These are phyloP conservation scores for Takifugu bimaculatus DNA, from an alignment of 2,113 vertebrate genomes.

Conservation along the genomic window DNA sequence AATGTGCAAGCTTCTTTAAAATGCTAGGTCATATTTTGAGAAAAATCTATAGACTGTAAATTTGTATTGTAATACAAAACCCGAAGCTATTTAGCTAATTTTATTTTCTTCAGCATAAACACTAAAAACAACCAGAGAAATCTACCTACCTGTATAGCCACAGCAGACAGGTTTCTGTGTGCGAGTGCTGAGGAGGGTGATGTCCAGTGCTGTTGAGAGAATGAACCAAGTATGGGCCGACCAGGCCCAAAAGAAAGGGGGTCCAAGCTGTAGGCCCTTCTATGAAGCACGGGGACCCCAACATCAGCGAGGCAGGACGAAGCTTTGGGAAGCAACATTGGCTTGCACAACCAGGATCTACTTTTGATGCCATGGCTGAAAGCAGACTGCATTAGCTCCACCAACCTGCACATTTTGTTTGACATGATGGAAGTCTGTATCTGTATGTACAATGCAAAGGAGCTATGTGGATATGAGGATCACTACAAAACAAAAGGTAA, in stretches of 20 bases:
- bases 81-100: no score
- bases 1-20: neutral
- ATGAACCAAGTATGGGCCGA: conserved; percentile 26
- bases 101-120: neutral
- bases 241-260: conserved; percentile 37
- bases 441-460: neutral
- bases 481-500: conserved; percentile 3
- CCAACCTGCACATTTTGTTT: conserved; percentile 36
- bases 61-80: no score
- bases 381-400: conserved; percentile 43
- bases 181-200: conserved; percentile 38
- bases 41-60: neutral
- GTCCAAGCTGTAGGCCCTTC: conserved; percentile 59
- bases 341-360: conserved; percentile 16
- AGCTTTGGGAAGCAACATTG: conserved; percentile 9
- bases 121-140: neutral
- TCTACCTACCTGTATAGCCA: conserved; percentile 58
- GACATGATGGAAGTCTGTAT: conserved; percentile 45
- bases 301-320: neutral
- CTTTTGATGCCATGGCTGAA: conserved; percentile 39
- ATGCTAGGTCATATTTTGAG: no score
- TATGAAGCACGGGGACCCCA: conserved; percentile 28
- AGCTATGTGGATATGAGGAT: neutral
- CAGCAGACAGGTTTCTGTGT: conserved; percentile 63
- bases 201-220: conserved; percentile 35